Evolutionary conservation across 2,113 vertebrate species (phyloP), one percentile per base, ranked within the genome.

Genomic region (Phaethon lepturus): DNA sequence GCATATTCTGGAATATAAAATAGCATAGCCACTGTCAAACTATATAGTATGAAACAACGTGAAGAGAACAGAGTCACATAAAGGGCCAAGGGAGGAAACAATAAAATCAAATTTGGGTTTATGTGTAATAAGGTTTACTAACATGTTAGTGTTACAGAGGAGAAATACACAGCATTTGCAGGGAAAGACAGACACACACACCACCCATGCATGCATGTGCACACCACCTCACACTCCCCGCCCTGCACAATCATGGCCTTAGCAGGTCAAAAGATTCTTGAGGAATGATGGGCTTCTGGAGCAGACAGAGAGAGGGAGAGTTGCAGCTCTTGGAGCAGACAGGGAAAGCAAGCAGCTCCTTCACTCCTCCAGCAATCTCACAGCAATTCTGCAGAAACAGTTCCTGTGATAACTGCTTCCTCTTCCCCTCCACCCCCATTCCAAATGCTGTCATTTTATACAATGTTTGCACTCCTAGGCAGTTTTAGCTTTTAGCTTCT

Each of bases 291-390:
- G 3, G 23, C 7, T 82, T 17, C 38, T 31, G 23, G 17, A 76
- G 9, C 3, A 79, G 13, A 7, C 9, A 50, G 35, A 64, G n/a
- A 50, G 28, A 45, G 5, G 0, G 4, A 56, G 4, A 44, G 25
- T 10, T 75, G 28, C 23, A 53, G 16, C 11, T 52, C 13, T 50
- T 22, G 13, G 23, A 67, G 11, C 11, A 56, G 22, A 14, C 55
- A 59, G 38, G 14, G 28, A 67, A 86, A 56, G 40, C 45, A 71
- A 28, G 9, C 16, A 88, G 35, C 26, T 55, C 14, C 12, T 16
- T 77, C 7, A 3, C 9, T 67, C 7, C 22, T 58, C 18, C 38
- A 29, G 18, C 5, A 29, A 55, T 45, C 5, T 76, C n/a, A 45
- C 7, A 74, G 11, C 5, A 71, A 7, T 33, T 63, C 50, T 77